Percentiles rank a stretch among this genome's conserved stretches.
Evolutionary conservation across 1,140 invertebrate genomes (phyloP).

Genomic region (Rhopalosiphum padi): DNA sequence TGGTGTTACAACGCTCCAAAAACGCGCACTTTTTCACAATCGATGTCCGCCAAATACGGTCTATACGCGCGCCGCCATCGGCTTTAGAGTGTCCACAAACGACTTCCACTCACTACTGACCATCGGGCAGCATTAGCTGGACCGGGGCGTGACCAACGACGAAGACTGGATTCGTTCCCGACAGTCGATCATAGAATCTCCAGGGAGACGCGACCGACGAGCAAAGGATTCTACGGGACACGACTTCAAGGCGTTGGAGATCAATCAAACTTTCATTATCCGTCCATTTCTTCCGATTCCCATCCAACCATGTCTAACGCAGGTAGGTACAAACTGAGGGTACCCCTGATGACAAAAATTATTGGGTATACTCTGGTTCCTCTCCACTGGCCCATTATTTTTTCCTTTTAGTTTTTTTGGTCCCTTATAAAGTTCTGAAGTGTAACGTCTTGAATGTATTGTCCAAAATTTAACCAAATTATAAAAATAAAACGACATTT

Average conservation of each 20-base stretch:
- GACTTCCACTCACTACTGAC: neutral
- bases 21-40: conserved; percentile 48
- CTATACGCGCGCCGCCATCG: neutral
- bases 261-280: neutral
- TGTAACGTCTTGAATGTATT: neutral
- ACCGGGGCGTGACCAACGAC: conserved; percentile 22
- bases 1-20: conserved; percentile 53
- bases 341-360: neutral
- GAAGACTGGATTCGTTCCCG: neutral
- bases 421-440: neutral
- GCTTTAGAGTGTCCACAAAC: neutral
- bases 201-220: neutral
- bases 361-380: too few relatives aligned
- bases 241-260: neutral
- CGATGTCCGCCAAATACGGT: neutral
- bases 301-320: conserved; percentile 18
- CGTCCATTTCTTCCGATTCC: neutral
- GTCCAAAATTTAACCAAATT: too few relatives aligned
- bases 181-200: neutral
- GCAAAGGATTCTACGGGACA: neutral
- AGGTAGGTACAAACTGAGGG: neutral
- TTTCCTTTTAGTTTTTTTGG: neutral
- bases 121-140: neutral
- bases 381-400: neutral
- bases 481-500: too few relatives aligned